Evolutionary conservation across 2,888 invertebrate genomes (phyloP), one percentile per base, ranked within the genome.

Genomic region (Limnephilus lunatus): DNA sequence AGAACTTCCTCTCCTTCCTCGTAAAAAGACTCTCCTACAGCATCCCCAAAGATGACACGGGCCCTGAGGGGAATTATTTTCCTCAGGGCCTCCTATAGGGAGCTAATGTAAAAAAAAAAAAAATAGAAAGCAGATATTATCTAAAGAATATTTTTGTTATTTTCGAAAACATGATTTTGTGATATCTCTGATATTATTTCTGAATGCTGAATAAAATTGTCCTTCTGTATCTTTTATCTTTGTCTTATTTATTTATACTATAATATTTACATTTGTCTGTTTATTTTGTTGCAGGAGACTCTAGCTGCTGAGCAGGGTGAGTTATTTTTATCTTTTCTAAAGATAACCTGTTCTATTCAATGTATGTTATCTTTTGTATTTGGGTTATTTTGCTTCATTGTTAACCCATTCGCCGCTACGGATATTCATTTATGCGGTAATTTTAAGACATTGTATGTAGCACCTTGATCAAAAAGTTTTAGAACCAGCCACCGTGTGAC

Each of bases 221-320:
- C 68, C 9, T 68, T 68, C 9, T n/a, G 53, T 87, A 68, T 87
- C 87, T 68, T 87, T 31, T 68, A n/a, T 87, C 32, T 39, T 82
- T 82, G 32, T 48, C 68, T 68, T 44, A 87, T 19, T 68, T 44
- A 87, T 19, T 0, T 11, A 68, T 68, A 25, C 25, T 68, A 68
- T n/a, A 25, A n/a, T 68, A 68, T 68, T 68, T n/a, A 68, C 68
- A 68, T 68, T 48, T n/a, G 87, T 48, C 80, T 83, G 83, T 89
- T 91, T 91, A 15, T 93, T 91, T 93, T 93, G 85, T 93, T 92
- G 19, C 92, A 93, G 93, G 93, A 93, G 92, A 92, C 93, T 12
- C 44, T 88, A 4, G 92, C 92, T 81, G 92, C 90, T 35, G 93
- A 93, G 44, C 93, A 93, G 92, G 93, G 93, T 93, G 48, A 92